These are phyloP conservation scores for Channa striata DNA, from an alignment of 2,797 vertebrate species.

Conservation along the genomic window DNA sequence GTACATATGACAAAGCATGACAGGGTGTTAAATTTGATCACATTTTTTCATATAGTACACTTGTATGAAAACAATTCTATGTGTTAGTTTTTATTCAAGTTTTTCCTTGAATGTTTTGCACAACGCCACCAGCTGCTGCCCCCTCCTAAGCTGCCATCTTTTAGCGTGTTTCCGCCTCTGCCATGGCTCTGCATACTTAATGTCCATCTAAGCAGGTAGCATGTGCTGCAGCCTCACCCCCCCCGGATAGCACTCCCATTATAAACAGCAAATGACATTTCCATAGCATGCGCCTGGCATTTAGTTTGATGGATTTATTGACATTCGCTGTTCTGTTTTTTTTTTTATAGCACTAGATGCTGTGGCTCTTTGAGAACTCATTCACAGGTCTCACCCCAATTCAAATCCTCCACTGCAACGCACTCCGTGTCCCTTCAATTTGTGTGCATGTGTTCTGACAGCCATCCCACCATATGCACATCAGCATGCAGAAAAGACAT, in stretches of 20 bases:
- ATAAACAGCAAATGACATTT: conserved; percentile 79
- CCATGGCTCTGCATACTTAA: conserved; percentile 18
- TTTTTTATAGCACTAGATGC: conserved; percentile 2
- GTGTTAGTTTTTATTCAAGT: neutral
- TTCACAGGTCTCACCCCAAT: conserved; percentile 43
- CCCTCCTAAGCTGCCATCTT: conserved; percentile 4
- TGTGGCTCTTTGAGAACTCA: conserved; percentile 38
- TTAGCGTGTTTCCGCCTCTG: conserved; percentile 17
- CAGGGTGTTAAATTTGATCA: neutral
- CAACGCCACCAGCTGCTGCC: conserved; percentile 11
- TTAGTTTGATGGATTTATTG: conserved; percentile 82
- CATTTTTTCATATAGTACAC: no score
- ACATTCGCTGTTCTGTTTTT: conserved; percentile 62
- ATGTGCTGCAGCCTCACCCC: conserved; percentile 12
- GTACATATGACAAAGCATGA: no score
- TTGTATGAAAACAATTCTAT: neutral
- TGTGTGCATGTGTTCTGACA: conserved; percentile 38
- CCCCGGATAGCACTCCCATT: conserved; percentile 41
- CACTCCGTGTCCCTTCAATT: neutral
- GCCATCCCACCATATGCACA: conserved; percentile 10
- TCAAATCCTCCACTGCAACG: conserved; percentile 19
- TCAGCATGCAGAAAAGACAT: conserved; percentile 44
- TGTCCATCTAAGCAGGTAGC: conserved; percentile 31
- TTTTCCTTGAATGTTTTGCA: neutral
- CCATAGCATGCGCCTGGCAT: conserved; percentile 75